Percentiles rank a stretch among this genome's conserved stretches.
Evolutionary conservation across 2,888 invertebrate species (phyloP).

Genomic region (Hirtodrosophila trivittata): DNA sequence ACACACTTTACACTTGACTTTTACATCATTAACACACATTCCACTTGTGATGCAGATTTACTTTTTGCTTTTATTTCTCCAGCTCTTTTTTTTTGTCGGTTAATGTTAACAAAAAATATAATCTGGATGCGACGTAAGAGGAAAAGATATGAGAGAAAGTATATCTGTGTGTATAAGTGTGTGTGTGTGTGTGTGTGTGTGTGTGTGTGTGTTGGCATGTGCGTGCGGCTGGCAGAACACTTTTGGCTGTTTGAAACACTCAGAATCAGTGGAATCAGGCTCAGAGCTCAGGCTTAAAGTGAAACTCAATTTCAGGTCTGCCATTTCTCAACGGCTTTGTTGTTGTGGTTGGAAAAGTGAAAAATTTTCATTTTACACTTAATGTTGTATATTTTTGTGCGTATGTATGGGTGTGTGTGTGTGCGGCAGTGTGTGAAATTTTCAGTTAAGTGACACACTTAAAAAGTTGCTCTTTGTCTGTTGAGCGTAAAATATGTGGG

Average conservation of each 20-base stretch:
- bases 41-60: constrained; percentile 28
- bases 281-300: constrained; percentile 30
- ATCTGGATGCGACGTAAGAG: constrained; percentile 34
- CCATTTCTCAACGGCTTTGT: constrained; percentile 18
- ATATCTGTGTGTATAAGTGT: neutral
- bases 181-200: constrained; percentile 11
- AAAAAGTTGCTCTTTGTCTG: constrained; percentile 8
- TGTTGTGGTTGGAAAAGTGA: constrained; percentile 15
- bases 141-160: constrained; percentile 9
- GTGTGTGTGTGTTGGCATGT: constrained; percentile 56
- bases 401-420: constrained; percentile 24
- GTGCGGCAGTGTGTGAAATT: constrained; percentile 38
- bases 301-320: constrained; percentile 20
- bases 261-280: constrained; percentile 27
- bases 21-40: constrained; percentile 67
- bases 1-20: constrained; percentile 79
- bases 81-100: constrained; percentile 28
- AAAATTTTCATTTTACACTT: constrained; percentile 41
- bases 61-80: constrained; percentile 14
- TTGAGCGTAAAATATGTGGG: neutral
- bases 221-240: constrained; percentile 66
- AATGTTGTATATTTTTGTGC: constrained; percentile 24
- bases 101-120: constrained; percentile 44
- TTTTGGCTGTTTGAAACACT: constrained; percentile 68
- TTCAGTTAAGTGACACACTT: constrained; percentile 36